phyloP scores from a whole-genome alignment of 1,140 invertebrate genomes.

The Meloidogyne chitwoodi region DNA sequence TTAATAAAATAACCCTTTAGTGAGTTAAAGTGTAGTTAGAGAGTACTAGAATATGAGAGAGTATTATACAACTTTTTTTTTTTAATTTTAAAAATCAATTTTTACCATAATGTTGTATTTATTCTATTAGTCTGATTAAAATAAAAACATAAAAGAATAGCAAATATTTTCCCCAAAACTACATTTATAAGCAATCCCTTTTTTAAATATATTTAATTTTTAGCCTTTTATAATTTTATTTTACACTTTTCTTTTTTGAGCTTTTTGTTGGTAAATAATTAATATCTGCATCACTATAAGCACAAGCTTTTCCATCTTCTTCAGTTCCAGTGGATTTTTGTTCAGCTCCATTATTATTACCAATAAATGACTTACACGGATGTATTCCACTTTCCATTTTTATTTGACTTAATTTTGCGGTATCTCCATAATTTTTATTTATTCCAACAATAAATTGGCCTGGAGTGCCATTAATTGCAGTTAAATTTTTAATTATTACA shows the following conservation, averaged over 20 bases:
- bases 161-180: no score
- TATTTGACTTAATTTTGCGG: conserved; percentile 3
- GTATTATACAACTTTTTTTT: no score
- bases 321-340: not conserved
- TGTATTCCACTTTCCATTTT: not conserved
- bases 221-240: no score
- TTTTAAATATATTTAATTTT: no score
- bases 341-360: not conserved
- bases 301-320: not conserved
- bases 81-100: no score
- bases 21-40: no score
- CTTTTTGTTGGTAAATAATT: not conserved
- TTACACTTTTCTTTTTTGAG: not conserved
- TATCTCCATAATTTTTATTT: conserved; percentile 14
- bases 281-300: not conserved
- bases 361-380: not conserved
- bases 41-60: no score
- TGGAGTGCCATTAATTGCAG: not conserved
- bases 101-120: no score
- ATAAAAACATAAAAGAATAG: no score
- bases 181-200: no score
- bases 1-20: no score
- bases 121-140: no score
- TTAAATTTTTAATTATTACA: not conserved
- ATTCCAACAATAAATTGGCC: conserved; percentile 19